Percentiles rank a stretch among this genome's conserved stretches.
These are phyloP conservation scores for Trisateles emortualis DNA, from an alignment of 2,888 invertebrate species.

Conservation along the genomic window DNA sequence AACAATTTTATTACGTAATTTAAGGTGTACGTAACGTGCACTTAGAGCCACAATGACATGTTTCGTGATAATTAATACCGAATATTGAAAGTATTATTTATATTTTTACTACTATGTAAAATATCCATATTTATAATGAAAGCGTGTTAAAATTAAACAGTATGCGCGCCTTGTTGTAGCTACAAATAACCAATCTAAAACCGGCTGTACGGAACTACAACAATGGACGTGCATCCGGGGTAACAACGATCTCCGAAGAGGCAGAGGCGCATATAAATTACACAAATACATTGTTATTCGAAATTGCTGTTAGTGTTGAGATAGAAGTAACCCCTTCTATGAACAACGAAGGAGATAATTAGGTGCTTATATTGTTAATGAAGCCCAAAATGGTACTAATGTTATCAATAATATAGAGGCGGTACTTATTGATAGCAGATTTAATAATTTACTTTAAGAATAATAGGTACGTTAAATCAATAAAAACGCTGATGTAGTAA, in stretches of 20 bases:
- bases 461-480: too few species aligned
- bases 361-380: neutral
- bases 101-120: slow-evolving; percentile 1
- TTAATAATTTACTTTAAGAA: too few species aligned
- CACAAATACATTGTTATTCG: slow-evolving; percentile 6
- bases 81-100: too few species aligned
- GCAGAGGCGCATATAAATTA: slow-evolving; percentile 17
- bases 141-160: slow-evolving; percentile 32
- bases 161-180: slow-evolving; percentile 19
- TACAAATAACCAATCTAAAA: slow-evolving; percentile 41
- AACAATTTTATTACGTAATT: too few species aligned
- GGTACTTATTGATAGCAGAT: too few species aligned
- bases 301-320: neutral
- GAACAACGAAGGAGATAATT: neutral
- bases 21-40: too few species aligned
- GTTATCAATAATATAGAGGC: neutral
- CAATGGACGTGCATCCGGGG: slow-evolving; percentile 27
- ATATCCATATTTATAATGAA: slow-evolving; percentile 5
- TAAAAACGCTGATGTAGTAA: too few species aligned
- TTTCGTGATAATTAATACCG: too few species aligned
- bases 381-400: too few species aligned
- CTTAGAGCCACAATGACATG: too few species aligned
- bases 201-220: slow-evolving; percentile 22
- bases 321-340: neutral
- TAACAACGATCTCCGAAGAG: slow-evolving; percentile 11